phyloP scores from a whole-genome alignment of 2,113 vertebrate genomes.

The Corapipo altera region DNA sequence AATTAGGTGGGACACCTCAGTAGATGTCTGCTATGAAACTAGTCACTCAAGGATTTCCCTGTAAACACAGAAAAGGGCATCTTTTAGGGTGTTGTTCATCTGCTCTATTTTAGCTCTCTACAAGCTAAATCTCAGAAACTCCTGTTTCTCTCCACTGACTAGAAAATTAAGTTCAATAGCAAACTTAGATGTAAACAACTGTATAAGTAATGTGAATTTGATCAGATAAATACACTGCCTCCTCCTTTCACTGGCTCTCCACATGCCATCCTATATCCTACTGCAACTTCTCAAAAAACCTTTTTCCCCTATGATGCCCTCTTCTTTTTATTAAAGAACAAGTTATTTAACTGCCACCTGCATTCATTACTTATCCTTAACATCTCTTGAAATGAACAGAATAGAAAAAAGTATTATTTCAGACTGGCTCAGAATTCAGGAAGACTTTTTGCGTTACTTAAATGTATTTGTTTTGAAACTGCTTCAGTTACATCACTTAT shows the following conservation, averaged over 20 bases:
- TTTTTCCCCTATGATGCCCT: neutral
- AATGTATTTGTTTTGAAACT: neutral
- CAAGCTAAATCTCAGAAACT: neutral
- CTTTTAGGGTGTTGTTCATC: neutral
- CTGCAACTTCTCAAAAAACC: neutral
- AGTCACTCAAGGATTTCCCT: neutral
- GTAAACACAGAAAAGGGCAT: neutral
- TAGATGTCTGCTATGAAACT: neutral
- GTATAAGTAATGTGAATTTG: neutral
- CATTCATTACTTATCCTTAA: neutral
- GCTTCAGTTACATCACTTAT: neutral
- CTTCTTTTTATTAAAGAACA: neutral
- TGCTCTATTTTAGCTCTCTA: neutral
- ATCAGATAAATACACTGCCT: neutral
- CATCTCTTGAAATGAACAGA: neutral
- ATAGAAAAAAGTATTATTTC: neutral
- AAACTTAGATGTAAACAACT: neutral
- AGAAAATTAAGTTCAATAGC: neutral
- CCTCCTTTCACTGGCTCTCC: neutral
- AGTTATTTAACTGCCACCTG: neutral
- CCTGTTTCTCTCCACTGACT: neutral
- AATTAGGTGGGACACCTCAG: neutral
- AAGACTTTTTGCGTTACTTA: neutral
- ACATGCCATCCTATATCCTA: neutral
- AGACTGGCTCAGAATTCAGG: neutral